Percentiles rank a stretch among this genome's conserved stretches.
phyloP scores from a whole-genome alignment of 2,888 invertebrate genomes.

The Drosophila greeni region DNA sequence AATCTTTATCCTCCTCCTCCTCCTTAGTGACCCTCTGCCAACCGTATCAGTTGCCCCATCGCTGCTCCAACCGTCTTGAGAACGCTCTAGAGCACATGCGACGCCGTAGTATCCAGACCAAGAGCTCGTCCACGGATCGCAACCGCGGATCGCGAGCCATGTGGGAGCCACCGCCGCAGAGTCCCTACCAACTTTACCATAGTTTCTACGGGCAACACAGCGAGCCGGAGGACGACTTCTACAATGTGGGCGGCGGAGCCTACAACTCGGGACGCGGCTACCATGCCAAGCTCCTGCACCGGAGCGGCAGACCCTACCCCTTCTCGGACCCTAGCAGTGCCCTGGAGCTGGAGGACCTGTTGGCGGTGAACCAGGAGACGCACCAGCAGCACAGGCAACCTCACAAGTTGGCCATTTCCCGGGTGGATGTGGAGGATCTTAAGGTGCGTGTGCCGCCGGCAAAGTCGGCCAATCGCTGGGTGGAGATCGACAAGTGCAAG shows the following conservation, averaged over 20 bases:
- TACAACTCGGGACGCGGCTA: constrained; percentile 55
- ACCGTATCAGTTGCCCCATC: constrained; percentile 79
- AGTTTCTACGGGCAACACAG: constrained; percentile 73
- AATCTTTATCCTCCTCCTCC: not conserved
- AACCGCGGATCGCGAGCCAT: constrained; percentile 60
- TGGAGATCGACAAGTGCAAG: constrained; percentile 85
- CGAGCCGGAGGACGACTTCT: constrained; percentile 67
- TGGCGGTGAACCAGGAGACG: constrained; percentile 42
- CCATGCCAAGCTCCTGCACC: constrained; percentile 66
- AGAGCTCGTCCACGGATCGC: constrained; percentile 46
- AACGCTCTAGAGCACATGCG: constrained; percentile 84
- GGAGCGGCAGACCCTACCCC: constrained; percentile 51
- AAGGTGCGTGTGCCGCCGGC: constrained; percentile 84
- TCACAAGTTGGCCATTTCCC: constrained; percentile 65
- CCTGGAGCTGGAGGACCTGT: constrained; percentile 60
- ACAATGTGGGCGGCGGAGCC: constrained; percentile 53
- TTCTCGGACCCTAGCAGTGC: constrained; percentile 40
- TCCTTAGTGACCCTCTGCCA: constrained; percentile 51
- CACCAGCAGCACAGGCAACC: constrained; percentile 59
- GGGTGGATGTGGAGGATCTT: constrained; percentile 76
- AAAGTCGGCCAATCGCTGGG: constrained; percentile 82
- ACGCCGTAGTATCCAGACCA: constrained; percentile 71
- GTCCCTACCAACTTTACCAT: constrained; percentile 77
- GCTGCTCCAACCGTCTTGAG: constrained; percentile 84
- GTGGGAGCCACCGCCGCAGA: constrained; percentile 66